Evolutionary conservation across 92 coral and sea anemone species (phyloP).

Genomic region (Diadumene lineata): DNA sequence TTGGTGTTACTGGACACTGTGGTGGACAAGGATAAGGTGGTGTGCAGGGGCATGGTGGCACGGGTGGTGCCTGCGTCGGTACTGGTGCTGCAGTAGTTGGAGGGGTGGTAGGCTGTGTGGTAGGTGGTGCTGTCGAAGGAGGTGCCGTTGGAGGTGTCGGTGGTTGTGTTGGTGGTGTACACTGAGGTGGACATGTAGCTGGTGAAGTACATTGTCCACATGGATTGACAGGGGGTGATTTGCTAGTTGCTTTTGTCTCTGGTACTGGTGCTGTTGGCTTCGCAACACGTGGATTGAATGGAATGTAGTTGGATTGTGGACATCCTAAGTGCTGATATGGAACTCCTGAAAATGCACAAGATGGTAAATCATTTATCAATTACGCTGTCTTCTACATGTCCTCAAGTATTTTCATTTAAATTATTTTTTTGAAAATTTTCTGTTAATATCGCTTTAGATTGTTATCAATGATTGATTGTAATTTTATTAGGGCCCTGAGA

Average conservation of each 20-base stretch:
- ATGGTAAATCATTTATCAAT: neutral
- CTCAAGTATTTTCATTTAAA: no score
- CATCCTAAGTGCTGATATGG: conserved; percentile 40
- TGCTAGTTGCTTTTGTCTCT: conserved; percentile 99
- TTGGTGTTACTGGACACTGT: conserved; percentile 24
- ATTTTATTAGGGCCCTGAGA: no score
- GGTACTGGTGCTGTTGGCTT: conserved; percentile 49
- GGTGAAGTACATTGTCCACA: conserved; percentile 63
- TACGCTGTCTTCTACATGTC: no score
- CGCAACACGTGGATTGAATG: conserved; percentile 40
- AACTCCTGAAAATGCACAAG: neutral
- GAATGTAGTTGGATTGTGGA: conserved; percentile 67
- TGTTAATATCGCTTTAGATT: no score
- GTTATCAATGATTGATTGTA: no score
- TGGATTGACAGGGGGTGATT: conserved; percentile 47
- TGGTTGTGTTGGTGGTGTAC: conserved; percentile 46
- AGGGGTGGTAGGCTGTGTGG: conserved; percentile 37
- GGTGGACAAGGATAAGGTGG: conserved; percentile 27
- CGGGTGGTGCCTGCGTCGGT: conserved; percentile 30
- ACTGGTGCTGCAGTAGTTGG: conserved; percentile 15
- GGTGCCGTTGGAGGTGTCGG: conserved; percentile 33
- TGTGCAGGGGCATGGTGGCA: conserved; percentile 14
- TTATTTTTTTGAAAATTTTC: no score
- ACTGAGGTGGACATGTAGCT: conserved; percentile 53
- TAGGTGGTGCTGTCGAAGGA: conserved; percentile 25